These are phyloP conservation scores for Hydroisotoma schaefferi DNA, from an alignment of 2,888 invertebrate genomes.

Conservation along the genomic window DNA sequence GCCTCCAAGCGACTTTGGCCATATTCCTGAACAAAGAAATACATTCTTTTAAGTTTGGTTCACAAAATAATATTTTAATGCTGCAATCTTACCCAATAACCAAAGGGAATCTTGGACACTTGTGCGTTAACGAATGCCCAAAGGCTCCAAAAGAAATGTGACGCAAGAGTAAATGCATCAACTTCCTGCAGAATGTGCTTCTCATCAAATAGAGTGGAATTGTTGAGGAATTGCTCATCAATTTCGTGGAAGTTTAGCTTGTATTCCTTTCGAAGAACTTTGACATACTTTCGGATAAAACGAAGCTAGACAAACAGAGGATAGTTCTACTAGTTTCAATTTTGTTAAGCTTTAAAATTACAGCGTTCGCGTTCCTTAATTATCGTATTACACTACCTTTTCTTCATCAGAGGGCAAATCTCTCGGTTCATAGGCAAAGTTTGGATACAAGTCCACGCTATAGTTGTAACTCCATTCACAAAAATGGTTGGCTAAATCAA, in stretches of 20 bases:
- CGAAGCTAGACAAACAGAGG: conserved; percentile 51
- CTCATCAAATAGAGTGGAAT: conserved; percentile 53
- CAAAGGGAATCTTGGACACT: conserved; percentile 84
- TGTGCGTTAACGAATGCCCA: conserved; percentile 89
- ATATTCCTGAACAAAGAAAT: conserved; percentile 60
- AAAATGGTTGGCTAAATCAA: conserved; percentile 93
- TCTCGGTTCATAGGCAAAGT: conserved; percentile 65
- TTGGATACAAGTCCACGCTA: conserved; percentile 70
- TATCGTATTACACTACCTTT: conserved; percentile 59
- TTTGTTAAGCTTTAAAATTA: not conserved
- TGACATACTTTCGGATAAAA: conserved; percentile 62
- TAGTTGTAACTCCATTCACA: conserved; percentile 90
- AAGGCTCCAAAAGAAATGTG: conserved; percentile 89
- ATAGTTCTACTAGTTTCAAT: conserved; percentile 14
- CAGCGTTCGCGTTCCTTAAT: not conserved
- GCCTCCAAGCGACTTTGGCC: conserved; percentile 61
- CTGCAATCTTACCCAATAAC: conserved; percentile 75
- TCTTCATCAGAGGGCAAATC: conserved; percentile 74
- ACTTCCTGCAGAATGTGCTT: conserved; percentile 70
- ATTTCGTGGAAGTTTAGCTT: conserved; percentile 46
- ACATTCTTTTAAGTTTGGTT: not conserved
- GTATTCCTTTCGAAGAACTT: conserved; percentile 53
- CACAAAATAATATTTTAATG: not conserved
- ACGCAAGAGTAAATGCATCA: conserved; percentile 75
- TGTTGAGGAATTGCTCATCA: conserved; percentile 51